Percentiles rank a stretch among this genome's conserved stretches.
Conservation (phyloP, 2,888 invertebrate genomes). For the Autographa pulchrina region DNA sequence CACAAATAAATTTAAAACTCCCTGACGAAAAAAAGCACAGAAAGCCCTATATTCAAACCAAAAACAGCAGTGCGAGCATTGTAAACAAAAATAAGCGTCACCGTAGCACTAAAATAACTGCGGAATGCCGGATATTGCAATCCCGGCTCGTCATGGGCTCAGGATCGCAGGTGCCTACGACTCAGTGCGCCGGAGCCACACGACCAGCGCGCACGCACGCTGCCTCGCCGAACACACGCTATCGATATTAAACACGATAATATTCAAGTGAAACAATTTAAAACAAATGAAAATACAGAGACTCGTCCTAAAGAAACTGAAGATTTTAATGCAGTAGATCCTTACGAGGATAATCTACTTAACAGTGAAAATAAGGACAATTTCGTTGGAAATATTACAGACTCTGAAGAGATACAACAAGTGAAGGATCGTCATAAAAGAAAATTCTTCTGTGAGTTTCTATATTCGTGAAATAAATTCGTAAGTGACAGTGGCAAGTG, state of each 20-base stretch:
- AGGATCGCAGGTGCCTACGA: constrained; percentile 66
- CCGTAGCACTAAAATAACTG: constrained; percentile 77
- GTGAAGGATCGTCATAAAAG: constrained; percentile 6
- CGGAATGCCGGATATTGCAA: constrained; percentile 88
- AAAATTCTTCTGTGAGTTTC: constrained; percentile 19
- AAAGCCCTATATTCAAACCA: constrained; percentile 65
- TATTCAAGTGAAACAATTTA: constrained; percentile 20
- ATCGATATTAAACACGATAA: constrained; percentile 77
- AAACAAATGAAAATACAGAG: constrained; percentile 20
- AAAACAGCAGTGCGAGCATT: constrained; percentile 69
- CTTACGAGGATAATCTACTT: constrained; percentile 2
- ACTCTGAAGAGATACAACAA: constrained; percentile 12
- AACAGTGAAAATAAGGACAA: constrained; percentile 9
- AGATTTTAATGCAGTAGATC: constrained; percentile 11
- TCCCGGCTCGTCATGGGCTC: constrained; percentile 67
- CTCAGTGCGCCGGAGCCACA: constrained; percentile 63
- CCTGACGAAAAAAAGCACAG: constrained; percentile 41
- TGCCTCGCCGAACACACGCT: constrained; percentile 37
- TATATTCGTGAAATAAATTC: constrained; percentile 20
- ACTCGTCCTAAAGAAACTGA: background rate
- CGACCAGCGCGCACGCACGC: constrained; percentile 65
- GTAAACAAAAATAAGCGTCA: constrained; percentile 85
- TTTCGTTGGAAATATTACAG: background rate
- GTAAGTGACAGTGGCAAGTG: constrained; percentile 56
- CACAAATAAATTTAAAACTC: constrained; percentile 33